These are phyloP conservation scores for Hyaena hyaena DNA, from an alignment of 2,113 vertebrate species.

Conservation along the genomic window DNA sequence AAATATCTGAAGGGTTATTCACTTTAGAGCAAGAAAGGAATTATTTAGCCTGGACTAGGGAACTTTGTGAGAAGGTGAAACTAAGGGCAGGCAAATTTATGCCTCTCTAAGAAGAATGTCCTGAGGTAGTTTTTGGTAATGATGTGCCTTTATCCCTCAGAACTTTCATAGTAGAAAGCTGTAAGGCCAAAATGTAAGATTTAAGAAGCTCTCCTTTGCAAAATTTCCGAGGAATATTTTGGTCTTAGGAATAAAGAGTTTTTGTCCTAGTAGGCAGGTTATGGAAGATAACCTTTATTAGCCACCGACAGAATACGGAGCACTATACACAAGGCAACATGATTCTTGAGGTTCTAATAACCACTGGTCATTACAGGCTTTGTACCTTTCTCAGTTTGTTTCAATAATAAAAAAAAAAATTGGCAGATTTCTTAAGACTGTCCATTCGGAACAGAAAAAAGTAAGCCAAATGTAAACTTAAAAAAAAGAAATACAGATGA, in stretches of 20 bases:
- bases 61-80: constrained; percentile 49
- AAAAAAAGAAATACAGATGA: not conserved
- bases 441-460: constrained; percentile 36
- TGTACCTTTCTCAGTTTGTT: constrained; percentile 52
- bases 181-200: not conserved
- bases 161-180: not conserved
- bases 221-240: constrained; percentile 46
- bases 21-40: constrained; percentile 6
- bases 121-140: not conserved
- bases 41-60: constrained; percentile 6
- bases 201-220: not conserved
- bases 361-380: not conserved
- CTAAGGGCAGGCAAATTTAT: constrained; percentile 48
- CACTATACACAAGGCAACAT: not conserved
- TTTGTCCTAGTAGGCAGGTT: not conserved
- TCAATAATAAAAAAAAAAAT: constrained; percentile 21
- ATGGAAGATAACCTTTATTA: not conserved
- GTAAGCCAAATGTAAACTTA: constrained; percentile 24
- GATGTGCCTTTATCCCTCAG: not conserved
- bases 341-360: constrained; percentile 19
- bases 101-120: constrained; percentile 18
- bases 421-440: not conserved
- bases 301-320: not conserved
- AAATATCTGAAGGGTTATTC: constrained; percentile 38
- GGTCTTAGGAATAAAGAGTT: not conserved